Conservation (phyloP, 2,888 invertebrate genomes). For the Rugalucina vietnamica region DNA sequence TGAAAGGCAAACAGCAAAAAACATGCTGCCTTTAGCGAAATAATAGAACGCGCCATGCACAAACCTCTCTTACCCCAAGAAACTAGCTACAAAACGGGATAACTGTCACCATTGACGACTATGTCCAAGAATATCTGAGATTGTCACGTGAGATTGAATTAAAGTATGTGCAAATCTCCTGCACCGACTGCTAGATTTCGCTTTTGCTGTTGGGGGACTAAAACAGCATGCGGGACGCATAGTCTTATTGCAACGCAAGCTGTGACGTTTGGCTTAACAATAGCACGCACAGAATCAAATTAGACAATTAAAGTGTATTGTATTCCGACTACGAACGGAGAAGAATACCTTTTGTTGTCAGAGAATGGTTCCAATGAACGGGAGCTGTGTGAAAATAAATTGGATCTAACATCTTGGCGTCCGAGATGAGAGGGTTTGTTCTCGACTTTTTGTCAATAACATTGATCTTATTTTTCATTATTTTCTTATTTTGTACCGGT, state of each 20-base stretch:
- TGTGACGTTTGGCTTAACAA: neutral
- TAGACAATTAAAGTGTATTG: conserved; percentile 1
- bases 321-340: neutral
- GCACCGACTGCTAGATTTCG: too few species aligned
- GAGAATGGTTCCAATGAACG: neutral
- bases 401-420: conserved; percentile 1
- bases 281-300: neutral
- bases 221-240: too few species aligned
- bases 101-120: too few species aligned
- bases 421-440: neutral
- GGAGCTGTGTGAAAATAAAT: neutral
- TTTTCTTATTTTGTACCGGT: neutral
- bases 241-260: neutral
- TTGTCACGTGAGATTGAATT: too few species aligned
- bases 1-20: neutral
- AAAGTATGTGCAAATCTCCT: too few species aligned
- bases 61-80: neutral
- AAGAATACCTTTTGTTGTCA: neutral
- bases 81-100: too few species aligned
- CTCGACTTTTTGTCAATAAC: neutral
- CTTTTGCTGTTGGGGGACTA: too few species aligned
- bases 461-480: neutral
- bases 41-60: neutral
- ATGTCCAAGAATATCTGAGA: too few species aligned
- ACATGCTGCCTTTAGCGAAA: neutral